Evolutionary conservation across 2,888 invertebrate species (phyloP).

Genomic region (Carterocephalus palaemon): DNA sequence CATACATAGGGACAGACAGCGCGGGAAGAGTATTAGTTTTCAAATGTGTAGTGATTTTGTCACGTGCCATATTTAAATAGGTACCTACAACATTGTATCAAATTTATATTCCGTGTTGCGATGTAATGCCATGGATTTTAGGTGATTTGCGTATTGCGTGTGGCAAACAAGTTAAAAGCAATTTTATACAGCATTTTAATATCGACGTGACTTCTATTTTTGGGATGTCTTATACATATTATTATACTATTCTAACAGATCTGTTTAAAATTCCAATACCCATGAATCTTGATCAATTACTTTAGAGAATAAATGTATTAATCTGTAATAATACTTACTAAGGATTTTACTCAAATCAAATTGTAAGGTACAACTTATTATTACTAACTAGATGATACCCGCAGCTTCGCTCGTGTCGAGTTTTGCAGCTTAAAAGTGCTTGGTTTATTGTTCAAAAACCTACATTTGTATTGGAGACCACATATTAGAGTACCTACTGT

Average conservation of each 20-base stretch:
- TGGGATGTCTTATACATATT: slow-evolving; percentile 5
- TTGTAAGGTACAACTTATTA: too few species aligned
- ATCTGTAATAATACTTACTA: neutral
- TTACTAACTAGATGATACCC: too few species aligned
- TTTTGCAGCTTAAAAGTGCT: too few species aligned
- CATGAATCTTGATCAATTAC: slow-evolving; percentile 10
- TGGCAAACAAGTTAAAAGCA: slow-evolving; percentile 4
- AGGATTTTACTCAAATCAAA: neutral
- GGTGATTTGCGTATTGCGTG: slow-evolving; percentile 23
- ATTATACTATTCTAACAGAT: slow-evolving; percentile 29
- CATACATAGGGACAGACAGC: too few species aligned
- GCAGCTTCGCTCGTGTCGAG: too few species aligned
- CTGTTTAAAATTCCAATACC: slow-evolving; percentile 3
- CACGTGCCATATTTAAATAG: slow-evolving; percentile 39
- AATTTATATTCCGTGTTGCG: slow-evolving; percentile 42
- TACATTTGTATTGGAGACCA: too few species aligned
- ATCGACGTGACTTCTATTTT: slow-evolving; percentile 12
- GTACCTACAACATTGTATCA: slow-evolving; percentile 37
- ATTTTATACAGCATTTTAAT: slow-evolving; percentile 14
- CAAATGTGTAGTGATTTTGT: too few species aligned
- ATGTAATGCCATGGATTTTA: slow-evolving; percentile 38
- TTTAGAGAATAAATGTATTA: too few species aligned
- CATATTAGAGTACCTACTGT: too few species aligned
- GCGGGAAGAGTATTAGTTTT: too few species aligned
- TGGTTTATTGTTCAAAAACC: too few species aligned